Conservation (phyloP, 2,888 invertebrate species). For the Polydrusus pterygomalis region DNA sequence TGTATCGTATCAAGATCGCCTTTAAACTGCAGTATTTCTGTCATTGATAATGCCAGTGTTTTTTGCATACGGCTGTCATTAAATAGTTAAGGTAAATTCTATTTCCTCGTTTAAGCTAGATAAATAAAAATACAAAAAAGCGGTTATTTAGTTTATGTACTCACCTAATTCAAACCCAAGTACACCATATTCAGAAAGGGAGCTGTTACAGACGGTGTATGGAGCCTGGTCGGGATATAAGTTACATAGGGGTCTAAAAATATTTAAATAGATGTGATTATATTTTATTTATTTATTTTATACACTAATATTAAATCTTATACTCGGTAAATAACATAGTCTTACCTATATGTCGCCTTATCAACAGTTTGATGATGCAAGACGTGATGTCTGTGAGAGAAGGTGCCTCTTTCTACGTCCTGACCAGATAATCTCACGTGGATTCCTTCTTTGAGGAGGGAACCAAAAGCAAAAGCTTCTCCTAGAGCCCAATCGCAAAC, state of each 20-base stretch:
- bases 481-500: conserved; percentile 98
- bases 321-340: neutral
- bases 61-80: too few relatives aligned
- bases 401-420: conserved; percentile 99
- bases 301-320: too few relatives aligned
- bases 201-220: conserved; percentile 99
- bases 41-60: too few relatives aligned
- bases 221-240: conserved; percentile 97
- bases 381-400: conserved; percentile 92
- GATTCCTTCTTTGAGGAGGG: conserved; percentile 96
- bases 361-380: conserved; percentile 98
- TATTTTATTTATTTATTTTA: too few relatives aligned
- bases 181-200: conserved; percentile 95
- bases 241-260: conserved; percentile 86
- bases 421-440: conserved; percentile 97
- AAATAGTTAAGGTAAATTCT: too few relatives aligned
- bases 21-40: too few relatives aligned
- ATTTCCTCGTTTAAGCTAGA: too few relatives aligned
- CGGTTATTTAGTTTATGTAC: neutral
- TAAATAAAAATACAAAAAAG: too few relatives aligned
- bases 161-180: conserved; percentile 90
- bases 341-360: conserved; percentile 77
- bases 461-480: conserved; percentile 99
- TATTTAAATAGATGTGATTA: neutral
- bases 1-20: too few relatives aligned